Evolutionary conservation across 2,797 vertebrate species (phyloP), one percentile per base, ranked within the genome.

Genomic region (Sebastes variabilis): DNA sequence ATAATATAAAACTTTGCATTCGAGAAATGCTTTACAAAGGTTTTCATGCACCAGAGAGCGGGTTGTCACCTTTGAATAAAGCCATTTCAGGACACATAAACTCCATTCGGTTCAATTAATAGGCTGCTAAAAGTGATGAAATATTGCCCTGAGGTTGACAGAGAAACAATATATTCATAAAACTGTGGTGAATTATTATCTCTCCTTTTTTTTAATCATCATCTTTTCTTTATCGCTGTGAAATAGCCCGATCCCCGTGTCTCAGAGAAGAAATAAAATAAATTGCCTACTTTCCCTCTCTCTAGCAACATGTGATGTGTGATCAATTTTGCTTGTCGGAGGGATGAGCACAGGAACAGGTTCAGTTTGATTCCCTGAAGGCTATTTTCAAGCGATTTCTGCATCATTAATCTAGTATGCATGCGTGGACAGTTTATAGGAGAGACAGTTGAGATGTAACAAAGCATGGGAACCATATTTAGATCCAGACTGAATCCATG

Each of bases 111-210:
- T 56, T 77, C 3, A 34, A 83, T 87, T 78, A 64, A 80, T 62
- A 66, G 60, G 52, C 81, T 42, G 76, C 56, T 90, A 12, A 65
- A 85, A 75, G 72, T 75, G 70, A 89, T 76, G 52, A 85, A 83
- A 88, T 75, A 74, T 76, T 82, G 75, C 68, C 55, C 54, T 8
- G 67, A 79, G 81, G 58, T 56, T 86, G 81, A 83, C 79, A 77
- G 76, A 70, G 32, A 42, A 85, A 83, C 85, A 76, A 82, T 86
- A 89, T 89, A 91, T 92, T 88, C 89, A 89, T 82, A 87, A 88
- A 88, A 87, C 72, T 67, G 82, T 78, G 62, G 65, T 88, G 83
- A 92, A 81, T 84, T 85, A 87, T 79, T 79, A 80, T 77, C 49
- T 59, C 49, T 70, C 16, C 74, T 75, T 78, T 78, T 85, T 75